Percentiles rank a stretch among this genome's conserved stretches.
phyloP scores from a whole-genome alignment of 35 echinoderm and acorn worm genomes.

The Holothuria glaberrima region DNA sequence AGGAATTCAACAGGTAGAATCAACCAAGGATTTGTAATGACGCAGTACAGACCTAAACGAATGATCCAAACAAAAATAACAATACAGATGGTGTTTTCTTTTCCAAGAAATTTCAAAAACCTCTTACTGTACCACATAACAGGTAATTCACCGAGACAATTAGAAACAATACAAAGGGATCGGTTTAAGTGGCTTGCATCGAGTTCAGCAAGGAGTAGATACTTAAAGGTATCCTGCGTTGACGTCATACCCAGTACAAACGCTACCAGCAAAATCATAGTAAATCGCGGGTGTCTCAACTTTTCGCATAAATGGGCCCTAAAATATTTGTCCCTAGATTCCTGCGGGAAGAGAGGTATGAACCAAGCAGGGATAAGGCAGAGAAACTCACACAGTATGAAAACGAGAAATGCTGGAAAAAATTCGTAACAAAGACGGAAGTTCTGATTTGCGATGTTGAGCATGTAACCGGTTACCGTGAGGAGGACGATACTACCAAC shows the following conservation, averaged over 20 bases:
- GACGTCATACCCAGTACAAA: slow-evolving; percentile 12
- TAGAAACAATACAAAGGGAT: background rate
- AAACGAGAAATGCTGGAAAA: background rate
- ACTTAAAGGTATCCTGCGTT: slow-evolving; percentile 2
- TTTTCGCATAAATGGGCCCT: background rate
- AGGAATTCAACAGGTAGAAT: slow-evolving; percentile 5
- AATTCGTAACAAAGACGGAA: background rate
- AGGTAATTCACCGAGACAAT: background rate
- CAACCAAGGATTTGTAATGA: background rate
- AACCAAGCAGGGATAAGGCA: background rate
- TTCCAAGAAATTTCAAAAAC: background rate
- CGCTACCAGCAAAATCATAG: background rate
- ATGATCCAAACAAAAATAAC: background rate
- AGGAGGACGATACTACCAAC: background rate
- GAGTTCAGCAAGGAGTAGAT: slow-evolving; percentile 11
- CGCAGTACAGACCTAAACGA: background rate
- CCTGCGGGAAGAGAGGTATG: background rate
- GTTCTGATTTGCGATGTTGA: background rate
- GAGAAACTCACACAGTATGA: background rate
- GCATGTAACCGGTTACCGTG: background rate
- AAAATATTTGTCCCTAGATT: background rate
- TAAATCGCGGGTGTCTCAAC: background rate
- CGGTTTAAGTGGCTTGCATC: slow-evolving; percentile 2
- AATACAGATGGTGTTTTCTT: background rate
- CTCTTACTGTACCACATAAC: background rate